These are phyloP conservation scores for Gavialis gangeticus DNA, from an alignment of 2,113 vertebrate genomes.

Conservation along the genomic window DNA sequence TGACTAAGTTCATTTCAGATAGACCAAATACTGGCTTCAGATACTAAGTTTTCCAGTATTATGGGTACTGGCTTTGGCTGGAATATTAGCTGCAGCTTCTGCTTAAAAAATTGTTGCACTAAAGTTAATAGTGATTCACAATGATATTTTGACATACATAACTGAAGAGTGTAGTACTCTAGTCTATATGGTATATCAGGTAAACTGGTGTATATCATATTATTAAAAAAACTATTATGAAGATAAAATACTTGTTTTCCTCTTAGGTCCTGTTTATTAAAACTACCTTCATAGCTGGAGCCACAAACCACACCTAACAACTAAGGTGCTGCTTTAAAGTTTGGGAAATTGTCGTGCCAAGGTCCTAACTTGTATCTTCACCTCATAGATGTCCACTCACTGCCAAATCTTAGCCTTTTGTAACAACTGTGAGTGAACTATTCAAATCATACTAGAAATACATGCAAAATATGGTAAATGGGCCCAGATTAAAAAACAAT, in stretches of 20 bases:
- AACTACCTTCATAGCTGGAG: not conserved
- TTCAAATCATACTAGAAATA: not conserved
- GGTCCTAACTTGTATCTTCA: not conserved
- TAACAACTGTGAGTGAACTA: not conserved
- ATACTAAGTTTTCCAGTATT: not conserved
- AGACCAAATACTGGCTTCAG: not conserved
- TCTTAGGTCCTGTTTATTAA: not conserved
- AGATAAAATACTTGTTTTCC: not conserved
- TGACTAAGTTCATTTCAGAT: slow-evolving; percentile 24
- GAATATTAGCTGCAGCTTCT: not conserved
- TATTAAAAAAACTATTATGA: not conserved
- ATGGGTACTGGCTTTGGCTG: not conserved
- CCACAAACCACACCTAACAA: not conserved
- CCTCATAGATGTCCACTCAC: not conserved
- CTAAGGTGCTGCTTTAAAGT: not conserved
- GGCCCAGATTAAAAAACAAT: not conserved
- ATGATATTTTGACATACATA: not conserved
- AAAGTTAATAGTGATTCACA: not conserved
- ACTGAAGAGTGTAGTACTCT: not conserved
- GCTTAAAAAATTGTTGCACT: not conserved
- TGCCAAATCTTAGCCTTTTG: not conserved
- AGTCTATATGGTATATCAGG: not conserved
- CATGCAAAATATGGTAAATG: not conserved
- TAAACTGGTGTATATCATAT: not conserved
- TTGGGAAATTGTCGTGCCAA: not conserved